Conservation (phyloP, 2,888 invertebrate species). For the Pollenia angustigena region DNA sequence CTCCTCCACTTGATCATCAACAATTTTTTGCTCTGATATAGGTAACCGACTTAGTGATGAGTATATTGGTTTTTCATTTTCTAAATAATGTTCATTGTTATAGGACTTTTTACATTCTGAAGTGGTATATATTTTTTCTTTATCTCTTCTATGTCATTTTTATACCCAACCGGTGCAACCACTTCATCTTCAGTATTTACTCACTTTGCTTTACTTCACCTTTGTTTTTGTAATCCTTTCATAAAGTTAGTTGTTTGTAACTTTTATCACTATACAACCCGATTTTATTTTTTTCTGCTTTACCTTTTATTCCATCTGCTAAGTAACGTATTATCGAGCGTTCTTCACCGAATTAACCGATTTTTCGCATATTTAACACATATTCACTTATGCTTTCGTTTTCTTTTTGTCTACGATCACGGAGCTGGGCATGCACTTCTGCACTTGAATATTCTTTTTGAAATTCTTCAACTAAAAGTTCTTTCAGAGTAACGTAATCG, state of each 20-base stretch:
- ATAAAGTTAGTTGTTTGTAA: no score
- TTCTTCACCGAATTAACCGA: background rate
- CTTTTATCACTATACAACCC: no score
- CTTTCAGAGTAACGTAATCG: conserved; percentile 27
- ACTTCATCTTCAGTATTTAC: background rate
- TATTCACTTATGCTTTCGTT: background rate
- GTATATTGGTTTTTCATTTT: conserved; percentile 36
- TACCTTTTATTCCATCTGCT: no score
- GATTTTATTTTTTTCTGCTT: no score
- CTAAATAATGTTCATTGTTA: conserved; percentile 25
- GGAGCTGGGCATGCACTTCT: conserved; percentile 48
- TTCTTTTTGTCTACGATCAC: no score
- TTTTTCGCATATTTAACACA: background rate
- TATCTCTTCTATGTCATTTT: background rate
- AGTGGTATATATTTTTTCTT: background rate
- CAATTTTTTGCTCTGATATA: conserved; percentile 39
- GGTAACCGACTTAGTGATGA: conserved; percentile 50
- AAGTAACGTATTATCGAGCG: no score
- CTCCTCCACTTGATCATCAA: conserved; percentile 28
- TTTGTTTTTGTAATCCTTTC: no score
- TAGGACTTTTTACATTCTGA: background rate
- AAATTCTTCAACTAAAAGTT: conserved; percentile 41
- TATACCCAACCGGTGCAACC: background rate
- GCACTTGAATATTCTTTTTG: conserved; percentile 45
- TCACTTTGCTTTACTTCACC: no score